Conservation (phyloP, 2,797 vertebrate species). For the Cygnus olor region DNA sequence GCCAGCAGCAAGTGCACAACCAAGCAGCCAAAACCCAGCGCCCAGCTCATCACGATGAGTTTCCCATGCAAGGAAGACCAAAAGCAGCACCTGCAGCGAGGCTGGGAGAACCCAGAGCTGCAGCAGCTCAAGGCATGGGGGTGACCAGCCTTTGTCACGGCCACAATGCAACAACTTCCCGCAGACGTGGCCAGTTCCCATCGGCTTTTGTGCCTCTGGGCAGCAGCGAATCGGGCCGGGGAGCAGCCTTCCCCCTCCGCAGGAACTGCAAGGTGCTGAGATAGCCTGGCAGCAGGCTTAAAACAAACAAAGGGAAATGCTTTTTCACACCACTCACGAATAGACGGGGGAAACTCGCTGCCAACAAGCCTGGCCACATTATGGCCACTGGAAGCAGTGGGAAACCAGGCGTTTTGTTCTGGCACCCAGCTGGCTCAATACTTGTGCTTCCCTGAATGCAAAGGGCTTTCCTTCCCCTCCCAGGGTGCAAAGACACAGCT, state of each 20-base stretch:
- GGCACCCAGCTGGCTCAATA: not conserved
- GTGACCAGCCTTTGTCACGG: not conserved
- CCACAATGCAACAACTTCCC: not conserved
- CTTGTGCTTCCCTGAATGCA: not conserved
- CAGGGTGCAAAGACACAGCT: not conserved
- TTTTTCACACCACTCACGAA: not conserved
- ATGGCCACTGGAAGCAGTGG: accelerated
- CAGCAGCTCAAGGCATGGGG: accelerated
- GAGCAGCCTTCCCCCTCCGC: not conserved
- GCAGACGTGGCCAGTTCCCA: accelerated
- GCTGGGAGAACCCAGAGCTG: not conserved
- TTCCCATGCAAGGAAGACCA: not conserved
- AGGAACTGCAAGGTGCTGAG: not conserved
- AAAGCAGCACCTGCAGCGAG: not conserved
- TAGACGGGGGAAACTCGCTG: not conserved
- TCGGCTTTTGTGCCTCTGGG: not conserved
- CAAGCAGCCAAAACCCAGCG: not conserved
- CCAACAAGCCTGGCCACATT: not conserved
- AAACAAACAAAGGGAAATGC: not conserved
- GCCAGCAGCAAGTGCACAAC: not conserved
- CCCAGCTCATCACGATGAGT: not conserved
- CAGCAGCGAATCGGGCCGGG: not conserved
- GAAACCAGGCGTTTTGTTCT: not conserved
- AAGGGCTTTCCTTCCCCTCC: conserved; percentile 6
- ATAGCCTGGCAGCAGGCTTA: not conserved